Percentiles rank a stretch among this genome's conserved stretches.
These are phyloP conservation scores for Thumatha senex DNA, from an alignment of 2,888 invertebrate genomes.

Conservation along the genomic window DNA sequence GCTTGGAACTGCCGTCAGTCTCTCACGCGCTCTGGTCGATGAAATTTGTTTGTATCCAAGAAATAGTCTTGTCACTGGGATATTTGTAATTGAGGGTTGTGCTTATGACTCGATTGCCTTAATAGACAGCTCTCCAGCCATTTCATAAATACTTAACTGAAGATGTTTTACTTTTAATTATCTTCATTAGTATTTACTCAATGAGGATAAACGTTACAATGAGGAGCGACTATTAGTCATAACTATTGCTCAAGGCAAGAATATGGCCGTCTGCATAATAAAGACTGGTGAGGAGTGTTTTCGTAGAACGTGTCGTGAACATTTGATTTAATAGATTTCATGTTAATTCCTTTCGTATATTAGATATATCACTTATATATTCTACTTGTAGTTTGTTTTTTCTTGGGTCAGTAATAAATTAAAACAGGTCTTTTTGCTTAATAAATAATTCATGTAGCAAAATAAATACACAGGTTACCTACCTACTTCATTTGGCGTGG, in stretches of 20 bases:
- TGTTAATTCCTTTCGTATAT: conserved; percentile 6
- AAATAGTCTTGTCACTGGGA: too few relatives aligned
- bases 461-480: background rate
- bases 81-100: too few relatives aligned
- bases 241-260: conserved; percentile 58
- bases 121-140: too few relatives aligned
- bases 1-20: too few relatives aligned
- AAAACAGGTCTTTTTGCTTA: background rate
- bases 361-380: background rate
- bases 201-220: conserved; percentile 54
- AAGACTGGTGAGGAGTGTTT: conserved; percentile 43
- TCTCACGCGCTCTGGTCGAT: too few relatives aligned
- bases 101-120: too few relatives aligned
- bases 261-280: conserved; percentile 46
- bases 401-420: background rate
- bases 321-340: conserved; percentile 18
- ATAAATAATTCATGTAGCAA: background rate
- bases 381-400: background rate
- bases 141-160: too few relatives aligned
- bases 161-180: too few relatives aligned
- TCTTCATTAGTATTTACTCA: conserved; percentile 36
- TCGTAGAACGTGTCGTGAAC: conserved; percentile 46
- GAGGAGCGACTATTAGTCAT: conserved; percentile 51
- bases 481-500: background rate
- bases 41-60: too few relatives aligned